phyloP scores from a whole-genome alignment of 2,797 vertebrate genomes.

The Falco naumanni region DNA sequence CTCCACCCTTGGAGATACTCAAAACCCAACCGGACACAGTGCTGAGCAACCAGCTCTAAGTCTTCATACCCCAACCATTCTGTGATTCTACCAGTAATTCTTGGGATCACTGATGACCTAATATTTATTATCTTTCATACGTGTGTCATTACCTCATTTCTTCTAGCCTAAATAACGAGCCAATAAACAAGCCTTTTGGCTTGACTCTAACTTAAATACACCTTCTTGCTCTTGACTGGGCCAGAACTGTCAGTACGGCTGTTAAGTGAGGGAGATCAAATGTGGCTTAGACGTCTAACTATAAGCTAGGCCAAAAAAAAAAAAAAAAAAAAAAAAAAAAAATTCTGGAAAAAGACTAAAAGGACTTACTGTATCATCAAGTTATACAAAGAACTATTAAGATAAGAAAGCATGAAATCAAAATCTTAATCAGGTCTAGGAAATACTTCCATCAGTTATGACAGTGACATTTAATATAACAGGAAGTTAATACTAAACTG shows the following conservation, averaged over 20 bases:
- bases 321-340: not conserved
- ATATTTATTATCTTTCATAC: not conserved
- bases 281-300: not conserved
- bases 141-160: not conserved
- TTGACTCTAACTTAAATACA: not conserved
- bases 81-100: not conserved
- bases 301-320: not conserved
- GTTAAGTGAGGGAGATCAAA: slow-evolving; percentile 10
- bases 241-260: slow-evolving; percentile 24
- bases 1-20: not conserved
- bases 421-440: not conserved
- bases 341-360: not conserved
- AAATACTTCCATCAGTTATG: not conserved
- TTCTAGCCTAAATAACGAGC: slow-evolving; percentile 20
- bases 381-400: not conserved
- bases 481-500: not conserved
- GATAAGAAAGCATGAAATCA: not conserved
- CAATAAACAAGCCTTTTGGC: not conserved
- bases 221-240: not conserved
- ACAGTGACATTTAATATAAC: slow-evolving; percentile 8
- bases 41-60: not conserved
- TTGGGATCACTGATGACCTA: not conserved
- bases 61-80: not conserved
- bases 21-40: not conserved
- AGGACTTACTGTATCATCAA: not conserved